Percentiles rank a stretch among this genome's conserved stretches.
phyloP scores from a whole-genome alignment of 2,113 vertebrate genomes.

The Aldabrachelys gigantea region DNA sequence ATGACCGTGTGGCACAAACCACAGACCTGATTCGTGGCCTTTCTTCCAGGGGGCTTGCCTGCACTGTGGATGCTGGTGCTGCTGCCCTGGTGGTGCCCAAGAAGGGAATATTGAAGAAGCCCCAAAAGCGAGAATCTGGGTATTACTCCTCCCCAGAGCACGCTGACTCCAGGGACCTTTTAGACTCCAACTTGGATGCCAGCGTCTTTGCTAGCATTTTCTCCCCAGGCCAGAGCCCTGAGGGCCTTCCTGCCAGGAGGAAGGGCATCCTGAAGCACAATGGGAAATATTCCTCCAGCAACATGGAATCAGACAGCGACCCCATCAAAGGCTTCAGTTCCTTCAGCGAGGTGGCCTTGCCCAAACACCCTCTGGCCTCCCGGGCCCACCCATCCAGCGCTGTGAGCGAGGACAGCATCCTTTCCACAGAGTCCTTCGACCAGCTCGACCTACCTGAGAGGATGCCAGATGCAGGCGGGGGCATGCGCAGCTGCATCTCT shows the following conservation, averaged over 20 bases:
- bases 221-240: conserved; percentile 25
- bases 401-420: conserved; percentile 94
- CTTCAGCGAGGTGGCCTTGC: conserved; percentile 79
- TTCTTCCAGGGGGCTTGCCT: background rate
- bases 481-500: conserved; percentile 87
- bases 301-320: background rate
- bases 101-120: conserved; percentile 96
- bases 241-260: conserved; percentile 46
- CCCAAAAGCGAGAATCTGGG: conserved; percentile 86
- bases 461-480: background rate
- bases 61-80: accelerated
- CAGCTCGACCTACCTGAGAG: conserved; percentile 89
- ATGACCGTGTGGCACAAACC: background rate
- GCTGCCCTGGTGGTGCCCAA: conserved; percentile 70
- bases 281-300: conserved; percentile 86
- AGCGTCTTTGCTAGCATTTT: conserved; percentile 36
- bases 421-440: conserved; percentile 96
- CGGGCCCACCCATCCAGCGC: conserved; percentile 77
- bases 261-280: conserved; percentile 94
- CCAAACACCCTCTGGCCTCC: conserved; percentile 4
- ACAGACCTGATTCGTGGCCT: background rate
- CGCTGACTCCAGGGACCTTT: conserved; percentile 77
- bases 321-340: conserved; percentile 76
- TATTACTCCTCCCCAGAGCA: conserved; percentile 92
- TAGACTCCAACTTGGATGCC: conserved; percentile 64